Evolutionary conservation across 2,888 invertebrate genomes (phyloP).

Genomic region (Euplagia quadripunctaria): DNA sequence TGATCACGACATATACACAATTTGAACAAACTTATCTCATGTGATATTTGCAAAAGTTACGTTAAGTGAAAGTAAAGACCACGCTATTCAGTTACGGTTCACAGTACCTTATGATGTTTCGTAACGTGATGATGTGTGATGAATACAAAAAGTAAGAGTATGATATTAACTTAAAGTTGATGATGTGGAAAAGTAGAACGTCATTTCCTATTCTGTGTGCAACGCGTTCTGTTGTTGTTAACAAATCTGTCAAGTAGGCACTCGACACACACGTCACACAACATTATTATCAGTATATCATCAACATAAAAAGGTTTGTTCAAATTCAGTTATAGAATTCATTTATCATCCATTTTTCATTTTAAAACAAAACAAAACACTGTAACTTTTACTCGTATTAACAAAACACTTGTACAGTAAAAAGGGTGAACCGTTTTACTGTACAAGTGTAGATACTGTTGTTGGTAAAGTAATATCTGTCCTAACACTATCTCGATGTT

Average conservation of each 20-base stretch:
- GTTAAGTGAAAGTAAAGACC: slow-evolving; percentile 18
- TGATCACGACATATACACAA: slow-evolving; percentile 1
- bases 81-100: slow-evolving; percentile 15
- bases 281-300: background rate
- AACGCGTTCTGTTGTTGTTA: background rate
- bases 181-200: slow-evolving; percentile 18
- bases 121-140: slow-evolving; percentile 18
- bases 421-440: too few species aligned
- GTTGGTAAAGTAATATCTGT: too few species aligned
- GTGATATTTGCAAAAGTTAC: slow-evolving; percentile 15
- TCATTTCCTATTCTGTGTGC: slow-evolving; percentile 1
- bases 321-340: too few species aligned
- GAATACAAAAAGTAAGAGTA: slow-evolving; percentile 22
- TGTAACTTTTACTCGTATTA: too few species aligned
- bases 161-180: slow-evolving; percentile 12
- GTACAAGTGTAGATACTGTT: too few species aligned
- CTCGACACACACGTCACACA: background rate
- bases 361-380: too few species aligned
- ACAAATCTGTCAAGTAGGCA: background rate
- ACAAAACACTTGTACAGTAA: too few species aligned
- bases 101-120: slow-evolving; percentile 12
- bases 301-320: background rate
- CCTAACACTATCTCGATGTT: too few species aligned
- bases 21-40: slow-evolving; percentile 1
- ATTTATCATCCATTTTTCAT: too few species aligned